phyloP scores from a whole-genome alignment of 53 echinoderm and acorn worm genomes.

The Holothuria scabra region DNA sequence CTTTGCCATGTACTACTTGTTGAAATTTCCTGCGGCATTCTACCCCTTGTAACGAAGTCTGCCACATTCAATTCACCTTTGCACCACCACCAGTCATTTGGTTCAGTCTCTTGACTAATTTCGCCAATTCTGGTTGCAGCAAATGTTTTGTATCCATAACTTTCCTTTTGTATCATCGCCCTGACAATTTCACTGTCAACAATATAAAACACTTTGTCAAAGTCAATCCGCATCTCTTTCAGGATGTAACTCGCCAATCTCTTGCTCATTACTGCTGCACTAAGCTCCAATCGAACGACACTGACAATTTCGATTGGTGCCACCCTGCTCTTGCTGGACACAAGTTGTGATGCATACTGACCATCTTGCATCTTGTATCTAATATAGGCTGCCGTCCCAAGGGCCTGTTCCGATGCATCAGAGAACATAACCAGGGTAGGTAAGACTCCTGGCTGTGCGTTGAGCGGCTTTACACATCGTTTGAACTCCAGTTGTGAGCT shows the following conservation, averaged over 20 bases:
- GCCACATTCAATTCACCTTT: slow-evolving; percentile 59
- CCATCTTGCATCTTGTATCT: slow-evolving; percentile 49
- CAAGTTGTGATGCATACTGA: slow-evolving; percentile 24
- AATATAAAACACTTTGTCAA: slow-evolving; percentile 45
- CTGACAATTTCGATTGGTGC: slow-evolving; percentile 55
- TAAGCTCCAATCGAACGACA: slow-evolving; percentile 51
- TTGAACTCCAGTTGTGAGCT: slow-evolving; percentile 8
- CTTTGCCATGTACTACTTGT: slow-evolving; percentile 47
- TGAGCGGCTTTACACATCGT: slow-evolving; percentile 11
- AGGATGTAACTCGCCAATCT: slow-evolving; percentile 50
- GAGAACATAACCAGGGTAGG: slow-evolving; percentile 55
- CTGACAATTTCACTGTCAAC: slow-evolving; percentile 64
- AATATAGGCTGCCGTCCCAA: slow-evolving; percentile 50
- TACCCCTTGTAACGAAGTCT: slow-evolving; percentile 53
- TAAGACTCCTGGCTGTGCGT: neutral
- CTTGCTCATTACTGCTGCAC: slow-evolving; percentile 60
- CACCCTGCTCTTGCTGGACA: slow-evolving; percentile 57
- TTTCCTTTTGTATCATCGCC: slow-evolving; percentile 56
- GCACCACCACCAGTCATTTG: slow-evolving; percentile 63
- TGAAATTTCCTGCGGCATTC: slow-evolving; percentile 39
- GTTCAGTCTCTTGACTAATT: slow-evolving; percentile 51
- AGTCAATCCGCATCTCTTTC: slow-evolving; percentile 57
- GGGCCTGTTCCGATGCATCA: slow-evolving; percentile 60
- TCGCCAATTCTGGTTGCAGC: slow-evolving; percentile 59
- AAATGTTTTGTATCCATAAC: slow-evolving; percentile 62